Conservation (phyloP, 23 tunicate species). For the Ascidia mentula region DNA sequence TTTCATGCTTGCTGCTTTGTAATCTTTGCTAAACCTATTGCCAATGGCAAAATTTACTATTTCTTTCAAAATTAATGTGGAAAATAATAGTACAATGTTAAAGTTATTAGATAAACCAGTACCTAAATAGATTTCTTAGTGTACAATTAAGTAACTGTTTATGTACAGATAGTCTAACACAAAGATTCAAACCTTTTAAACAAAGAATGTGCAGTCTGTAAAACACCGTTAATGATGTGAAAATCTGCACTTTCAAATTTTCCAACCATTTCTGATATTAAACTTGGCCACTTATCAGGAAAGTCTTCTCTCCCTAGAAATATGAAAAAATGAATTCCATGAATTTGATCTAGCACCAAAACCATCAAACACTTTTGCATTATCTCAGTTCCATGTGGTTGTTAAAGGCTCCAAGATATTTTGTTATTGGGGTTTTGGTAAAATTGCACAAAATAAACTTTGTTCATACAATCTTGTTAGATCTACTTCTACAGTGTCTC, state of each 20-base stretch:
- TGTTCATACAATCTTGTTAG: too few relatives aligned
- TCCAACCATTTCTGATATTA: constrained; percentile 62
- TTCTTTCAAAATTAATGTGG: too few relatives aligned
- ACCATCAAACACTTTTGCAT: not conserved
- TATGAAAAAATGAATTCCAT: not conserved
- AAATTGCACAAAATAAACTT: too few relatives aligned
- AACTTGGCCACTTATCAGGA: constrained; percentile 86
- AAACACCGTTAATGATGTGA: constrained; percentile 82
- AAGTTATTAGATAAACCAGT: not conserved
- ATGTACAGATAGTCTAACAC: too few relatives aligned
- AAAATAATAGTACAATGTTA: not conserved
- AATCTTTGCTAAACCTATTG: too few relatives aligned
- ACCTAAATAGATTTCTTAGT: not conserved
- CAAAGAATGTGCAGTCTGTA: constrained; percentile 89
- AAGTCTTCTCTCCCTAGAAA: constrained; percentile 77
- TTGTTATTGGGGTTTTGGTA: too few relatives aligned
- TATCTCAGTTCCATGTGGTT: not conserved
- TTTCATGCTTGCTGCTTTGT: too few relatives aligned
- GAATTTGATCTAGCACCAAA: not conserved
- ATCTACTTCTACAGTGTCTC: too few relatives aligned
- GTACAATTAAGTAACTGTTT: too few relatives aligned
- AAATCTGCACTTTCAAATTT: constrained; percentile 78
- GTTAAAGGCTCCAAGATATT: not conserved
- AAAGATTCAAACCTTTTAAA: constrained; percentile 86
- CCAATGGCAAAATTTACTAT: too few relatives aligned